Conservation (phyloP, 1,140 invertebrate genomes). For the Pseudomyrmex concolor region DNA sequence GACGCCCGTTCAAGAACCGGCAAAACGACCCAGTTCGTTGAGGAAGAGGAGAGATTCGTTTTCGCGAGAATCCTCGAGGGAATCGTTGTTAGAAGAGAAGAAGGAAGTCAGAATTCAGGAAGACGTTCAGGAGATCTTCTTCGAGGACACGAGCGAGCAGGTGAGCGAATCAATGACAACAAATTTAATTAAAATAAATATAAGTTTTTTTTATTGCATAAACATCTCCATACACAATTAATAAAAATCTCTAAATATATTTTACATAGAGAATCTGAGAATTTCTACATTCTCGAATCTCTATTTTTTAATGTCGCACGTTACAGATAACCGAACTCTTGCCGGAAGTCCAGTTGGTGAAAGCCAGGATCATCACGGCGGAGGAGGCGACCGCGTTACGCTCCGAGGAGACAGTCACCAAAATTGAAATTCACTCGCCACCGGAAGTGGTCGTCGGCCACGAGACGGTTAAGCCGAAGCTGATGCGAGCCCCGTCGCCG, state of each 20-base stretch:
- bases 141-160: constrained; percentile 72
- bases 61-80: constrained; percentile 68
- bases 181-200: too few relatives aligned
- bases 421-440: constrained; percentile 60
- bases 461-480: constrained; percentile 45
- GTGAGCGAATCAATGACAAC: not conserved
- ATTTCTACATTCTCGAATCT: not conserved
- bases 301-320: not conserved
- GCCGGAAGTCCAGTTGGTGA: constrained; percentile 76
- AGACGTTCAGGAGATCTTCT: constrained; percentile 75
- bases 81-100: constrained; percentile 70
- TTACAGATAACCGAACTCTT: constrained; percentile 40
- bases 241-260: too few relatives aligned
- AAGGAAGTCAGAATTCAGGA: constrained; percentile 80
- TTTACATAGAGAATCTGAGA: too few relatives aligned
- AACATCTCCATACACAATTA: too few relatives aligned
- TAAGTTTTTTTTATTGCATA: too few relatives aligned
- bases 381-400: constrained; percentile 71
- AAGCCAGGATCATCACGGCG: constrained; percentile 76
- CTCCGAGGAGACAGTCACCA: constrained; percentile 49
- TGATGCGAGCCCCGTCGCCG: constrained; percentile 54
- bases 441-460: constrained; percentile 45
- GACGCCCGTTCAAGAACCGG: constrained; percentile 10
- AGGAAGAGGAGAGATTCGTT: constrained; percentile 61
- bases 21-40: constrained; percentile 65